Conservation (phyloP, 2,797 vertebrate genomes). For the Decapterus maruadsi region DNA sequence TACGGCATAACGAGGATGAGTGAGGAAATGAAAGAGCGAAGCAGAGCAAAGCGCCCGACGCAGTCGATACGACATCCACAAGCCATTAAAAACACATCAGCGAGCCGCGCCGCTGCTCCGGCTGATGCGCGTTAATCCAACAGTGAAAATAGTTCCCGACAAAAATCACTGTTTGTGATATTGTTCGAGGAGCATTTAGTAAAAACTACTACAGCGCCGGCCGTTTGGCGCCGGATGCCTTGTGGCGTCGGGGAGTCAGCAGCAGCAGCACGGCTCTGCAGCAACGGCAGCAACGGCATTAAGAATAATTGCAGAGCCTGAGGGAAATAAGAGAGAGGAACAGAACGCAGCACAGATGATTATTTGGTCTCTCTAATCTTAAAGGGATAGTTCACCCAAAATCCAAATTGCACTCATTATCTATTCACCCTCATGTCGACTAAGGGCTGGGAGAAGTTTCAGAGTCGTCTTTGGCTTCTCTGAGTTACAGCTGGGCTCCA, state of each 20-base stretch:
- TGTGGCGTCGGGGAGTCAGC: too few relatives aligned
- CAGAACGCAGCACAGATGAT: neutral
- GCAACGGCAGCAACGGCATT: too few relatives aligned
- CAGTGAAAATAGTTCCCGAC: neutral
- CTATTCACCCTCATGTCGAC: too few relatives aligned
- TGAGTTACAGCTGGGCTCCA: too few relatives aligned
- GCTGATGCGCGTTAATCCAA: neutral
- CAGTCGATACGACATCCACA: neutral
- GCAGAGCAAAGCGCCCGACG: neutral
- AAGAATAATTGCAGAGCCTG: too few relatives aligned
- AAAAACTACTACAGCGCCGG: neutral
- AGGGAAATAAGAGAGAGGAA: neutral
- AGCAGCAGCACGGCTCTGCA: too few relatives aligned
- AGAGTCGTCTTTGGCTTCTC: too few relatives aligned
- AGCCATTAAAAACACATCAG: neutral
- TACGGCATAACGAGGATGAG: neutral
- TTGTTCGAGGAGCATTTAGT: neutral
- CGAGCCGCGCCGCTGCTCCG: neutral
- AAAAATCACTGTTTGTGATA: neutral
- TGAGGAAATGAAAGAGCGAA: neutral
- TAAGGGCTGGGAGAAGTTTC: too few relatives aligned
- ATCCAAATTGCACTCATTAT: too few relatives aligned
- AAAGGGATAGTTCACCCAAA: too few relatives aligned
- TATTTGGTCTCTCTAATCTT: constrained; percentile 29
- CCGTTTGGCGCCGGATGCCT: too few relatives aligned